These are phyloP conservation scores for Zeus faber DNA, from an alignment of 2,113 vertebrate genomes.

Conservation along the genomic window DNA sequence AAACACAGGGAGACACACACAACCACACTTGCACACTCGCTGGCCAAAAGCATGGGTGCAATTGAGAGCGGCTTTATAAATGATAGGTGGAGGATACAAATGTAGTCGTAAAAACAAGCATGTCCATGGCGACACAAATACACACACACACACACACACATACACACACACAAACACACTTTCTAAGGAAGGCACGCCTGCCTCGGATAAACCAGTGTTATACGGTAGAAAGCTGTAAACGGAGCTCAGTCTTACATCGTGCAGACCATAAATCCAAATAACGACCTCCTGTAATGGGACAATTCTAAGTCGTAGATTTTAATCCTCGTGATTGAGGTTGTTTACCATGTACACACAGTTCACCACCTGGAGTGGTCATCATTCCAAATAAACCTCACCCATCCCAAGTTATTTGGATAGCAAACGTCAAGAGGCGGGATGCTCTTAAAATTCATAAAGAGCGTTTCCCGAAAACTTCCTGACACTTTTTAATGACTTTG, in stretches of 20 bases:
- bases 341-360: conserved; percentile 44
- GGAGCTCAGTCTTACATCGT: conserved; percentile 8
- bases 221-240: conserved; percentile 39
- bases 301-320: conserved; percentile 27
- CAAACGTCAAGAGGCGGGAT: conserved; percentile 15
- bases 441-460: conserved; percentile 44
- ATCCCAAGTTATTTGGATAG: conserved; percentile 32
- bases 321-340: conserved; percentile 44
- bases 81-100: no score
- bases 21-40: no score
- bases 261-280: conserved; percentile 45
- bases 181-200: conserved; percentile 4
- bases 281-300: conserved; percentile 26
- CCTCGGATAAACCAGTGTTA: conserved; percentile 28
- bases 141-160: not conserved
- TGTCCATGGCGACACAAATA: no score
- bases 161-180: conserved; percentile 5
- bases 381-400: conserved; percentile 30
- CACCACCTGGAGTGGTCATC: conserved; percentile 39
- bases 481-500: conserved; percentile 45
- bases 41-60: no score
- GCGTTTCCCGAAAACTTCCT: conserved; percentile 37
- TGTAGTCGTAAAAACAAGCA: no score
- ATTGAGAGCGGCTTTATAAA: no score
- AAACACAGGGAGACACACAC: no score